Percentiles rank a stretch among this genome's conserved stretches.
phyloP scores from a whole-genome alignment of 2,888 invertebrate species.

The Stenolophus ochropezus region DNA sequence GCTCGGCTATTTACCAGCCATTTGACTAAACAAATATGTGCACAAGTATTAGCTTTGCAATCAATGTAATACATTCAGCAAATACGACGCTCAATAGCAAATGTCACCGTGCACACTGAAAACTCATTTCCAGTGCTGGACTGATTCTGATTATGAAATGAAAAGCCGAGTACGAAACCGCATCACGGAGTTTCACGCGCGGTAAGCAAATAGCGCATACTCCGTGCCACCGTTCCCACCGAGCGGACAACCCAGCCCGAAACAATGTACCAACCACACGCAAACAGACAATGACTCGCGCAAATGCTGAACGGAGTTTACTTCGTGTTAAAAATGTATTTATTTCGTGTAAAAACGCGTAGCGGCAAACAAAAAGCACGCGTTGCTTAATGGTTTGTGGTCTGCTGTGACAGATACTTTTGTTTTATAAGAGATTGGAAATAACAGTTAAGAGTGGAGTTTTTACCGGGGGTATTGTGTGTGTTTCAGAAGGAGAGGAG shows the following conservation, averaged over 20 bases:
- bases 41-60: conserved; percentile 30
- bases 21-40: conserved; percentile 39
- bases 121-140: background rate
- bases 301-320: conserved; percentile 25
- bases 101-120: background rate
- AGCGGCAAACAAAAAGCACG: conserved; percentile 39
- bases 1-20: background rate
- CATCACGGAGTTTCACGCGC: conserved; percentile 50
- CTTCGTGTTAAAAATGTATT: conserved; percentile 40
- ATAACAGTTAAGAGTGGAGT: conserved; percentile 28
- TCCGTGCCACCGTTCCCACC: conserved; percentile 13
- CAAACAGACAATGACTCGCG: background rate
- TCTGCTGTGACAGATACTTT: conserved; percentile 46
- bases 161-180: conserved; percentile 43
- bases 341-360: conserved; percentile 39
- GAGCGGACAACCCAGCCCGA: background rate
- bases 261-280: background rate
- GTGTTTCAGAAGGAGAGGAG: background rate
- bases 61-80: conserved; percentile 10
- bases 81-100: no score
- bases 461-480: conserved; percentile 12
- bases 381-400: conserved; percentile 54
- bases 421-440: conserved; percentile 38
- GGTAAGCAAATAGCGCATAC: conserved; percentile 46
- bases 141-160: conserved; percentile 49